Evolutionary conservation across 2,113 vertebrate genomes (phyloP), one percentile per base, ranked within the genome.

Genomic region (Poeciliopsis occidentalis): DNA sequence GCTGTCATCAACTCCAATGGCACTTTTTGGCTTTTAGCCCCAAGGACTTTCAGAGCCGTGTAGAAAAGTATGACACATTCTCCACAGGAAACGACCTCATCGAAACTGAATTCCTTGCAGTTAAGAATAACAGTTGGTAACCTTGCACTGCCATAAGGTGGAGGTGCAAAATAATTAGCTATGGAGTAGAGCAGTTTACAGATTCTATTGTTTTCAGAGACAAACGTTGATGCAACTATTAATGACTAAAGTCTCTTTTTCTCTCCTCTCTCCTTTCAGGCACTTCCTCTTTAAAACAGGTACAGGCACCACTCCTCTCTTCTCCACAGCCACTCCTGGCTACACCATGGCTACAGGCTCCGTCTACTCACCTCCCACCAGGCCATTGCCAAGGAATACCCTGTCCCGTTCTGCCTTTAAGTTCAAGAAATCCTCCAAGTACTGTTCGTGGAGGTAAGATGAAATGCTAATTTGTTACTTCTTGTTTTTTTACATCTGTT

Each of bases 211-310:
- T 57, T 24, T 10, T 57, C 24, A 2, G 51, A 57, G 3, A 27
- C 27, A 61, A 73, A 64, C 3, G 12, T 4, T n/a, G 31, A 12
- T 13, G 19, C 22, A n/a, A 24, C 54, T 67, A 12, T 61, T n/a
- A 26, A 12, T 27, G 41, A 60, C 32, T 44, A 19, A 73, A 63
- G 26, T 66, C 8, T 73, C 19, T 62, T 32, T 27, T 12, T 70
- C 13, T 66, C 29, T 69, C 31, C 26, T 80, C 41, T 80, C 54
- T 81, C 39, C 54, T 29, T 85, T 75, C 94, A 99, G 98, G 96
- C 98, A 99, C 95, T 99, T 99, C 95, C 97, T 99, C 94, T 99
- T 99, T 94, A 99, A 99, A 94, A 99, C 98, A 90, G 97, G 98
- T 93, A 98, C 98, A 86, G 98, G 98, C 92, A 98, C 98, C 68